These are phyloP conservation scores for Mus caroli DNA, from an alignment of 2,797 vertebrate genomes.

Conservation along the genomic window DNA sequence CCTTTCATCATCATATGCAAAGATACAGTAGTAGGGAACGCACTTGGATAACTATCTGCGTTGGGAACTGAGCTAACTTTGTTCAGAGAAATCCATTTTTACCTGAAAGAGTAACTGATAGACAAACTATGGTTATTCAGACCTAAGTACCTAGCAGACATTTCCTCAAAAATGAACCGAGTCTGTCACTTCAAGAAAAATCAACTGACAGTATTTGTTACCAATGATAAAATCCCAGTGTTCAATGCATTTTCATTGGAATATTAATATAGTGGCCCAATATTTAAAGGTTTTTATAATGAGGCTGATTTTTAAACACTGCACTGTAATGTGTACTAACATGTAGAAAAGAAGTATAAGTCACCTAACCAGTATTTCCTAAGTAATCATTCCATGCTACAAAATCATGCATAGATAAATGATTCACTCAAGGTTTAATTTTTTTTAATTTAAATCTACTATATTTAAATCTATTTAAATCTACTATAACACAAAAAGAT, in stretches of 20 bases:
- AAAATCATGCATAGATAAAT: conserved; percentile 17
- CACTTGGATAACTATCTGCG: not conserved
- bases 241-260: conserved; percentile 31
- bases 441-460: too few species aligned
- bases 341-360: conserved; percentile 14
- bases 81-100: conserved; percentile 30
- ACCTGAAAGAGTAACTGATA: conserved; percentile 38
- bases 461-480: too few species aligned
- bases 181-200: conserved; percentile 19
- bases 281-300: conserved; percentile 29
- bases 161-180: conserved; percentile 48
- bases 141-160: conserved; percentile 18
- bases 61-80: conserved; percentile 12
- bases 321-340: not conserved
- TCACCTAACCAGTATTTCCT: conserved; percentile 24
- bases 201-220: conserved; percentile 35
- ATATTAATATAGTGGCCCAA: conserved; percentile 9
- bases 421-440: not conserved
- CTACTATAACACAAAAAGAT: conserved; percentile 41
- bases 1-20: not conserved
- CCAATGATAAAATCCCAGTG: conserved; percentile 7
- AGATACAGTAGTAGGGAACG: not conserved
- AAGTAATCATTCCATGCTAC: conserved; percentile 24
- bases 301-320: conserved; percentile 4
- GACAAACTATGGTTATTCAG: conserved; percentile 21